A percentile compares a stretch with the other conserved stretches of the same genome.
phyloP scores from a whole-genome alignment of 2,888 invertebrate species.

The Argynnis bischoffii region DNA sequence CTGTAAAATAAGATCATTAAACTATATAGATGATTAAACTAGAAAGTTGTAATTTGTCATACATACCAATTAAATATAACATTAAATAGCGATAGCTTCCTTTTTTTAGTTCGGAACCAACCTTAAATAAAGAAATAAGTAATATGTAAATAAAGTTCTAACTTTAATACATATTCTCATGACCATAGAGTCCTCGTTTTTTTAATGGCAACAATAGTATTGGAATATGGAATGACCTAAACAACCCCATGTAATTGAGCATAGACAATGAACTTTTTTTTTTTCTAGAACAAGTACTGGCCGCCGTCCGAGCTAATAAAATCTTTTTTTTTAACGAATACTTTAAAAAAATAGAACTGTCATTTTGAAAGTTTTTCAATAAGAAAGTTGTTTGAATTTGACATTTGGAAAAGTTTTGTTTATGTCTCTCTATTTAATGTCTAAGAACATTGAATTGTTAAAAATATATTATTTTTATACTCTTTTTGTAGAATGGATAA shows the following conservation, averaged over 20 bases:
- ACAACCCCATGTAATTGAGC: conserved; percentile 53
- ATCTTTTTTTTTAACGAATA: conserved; percentile 37
- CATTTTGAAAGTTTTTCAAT: conserved; percentile 16
- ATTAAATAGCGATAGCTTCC: background rate
- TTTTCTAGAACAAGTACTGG: conserved; percentile 45
- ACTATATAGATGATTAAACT: no score
- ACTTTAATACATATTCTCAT: conserved; percentile 32
- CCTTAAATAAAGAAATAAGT: conserved; percentile 15
- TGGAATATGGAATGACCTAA: conserved; percentile 46
- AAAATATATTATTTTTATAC: no score
- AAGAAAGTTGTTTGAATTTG: no score
- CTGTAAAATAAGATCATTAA: no score
- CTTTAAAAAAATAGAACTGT: conserved; percentile 30
- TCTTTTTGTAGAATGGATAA: no score
- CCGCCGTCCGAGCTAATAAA: conserved; percentile 48
- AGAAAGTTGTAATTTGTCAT: no score
- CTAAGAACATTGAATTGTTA: no score
- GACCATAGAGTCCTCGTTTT: conserved; percentile 31
- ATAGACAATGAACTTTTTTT: conserved; percentile 57
- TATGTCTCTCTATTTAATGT: no score
- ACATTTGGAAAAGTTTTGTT: no score
- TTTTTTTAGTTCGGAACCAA: conserved; percentile 3
- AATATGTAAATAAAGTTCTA: conserved; percentile 14
- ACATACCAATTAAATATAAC: background rate
- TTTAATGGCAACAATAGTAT: conserved; percentile 28